Evolutionary conservation across 2,113 vertebrate genomes (phyloP), one percentile per base, ranked within the genome.

Genomic region (Catagonus wagneri): DNA sequence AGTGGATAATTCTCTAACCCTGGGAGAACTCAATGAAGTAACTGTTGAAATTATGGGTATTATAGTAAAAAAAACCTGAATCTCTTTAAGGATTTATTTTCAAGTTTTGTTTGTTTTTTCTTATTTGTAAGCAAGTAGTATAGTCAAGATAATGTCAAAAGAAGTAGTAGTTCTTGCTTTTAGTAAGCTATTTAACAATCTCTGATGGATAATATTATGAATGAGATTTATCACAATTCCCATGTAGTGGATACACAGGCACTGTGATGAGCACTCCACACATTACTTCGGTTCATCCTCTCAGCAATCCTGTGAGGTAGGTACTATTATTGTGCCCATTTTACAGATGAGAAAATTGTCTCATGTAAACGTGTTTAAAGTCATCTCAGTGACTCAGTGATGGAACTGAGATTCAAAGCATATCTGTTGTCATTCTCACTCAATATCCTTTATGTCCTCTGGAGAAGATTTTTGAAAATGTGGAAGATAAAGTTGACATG

Each of bases 341-440:
- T 93, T 65, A 81, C 19, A 95, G 27, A 69, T 75, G 52, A 84
- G 20, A 94, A 93, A 79, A 87, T 27, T 23, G 29, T 29, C 12
- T 65, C 65, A 68, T 79, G 9, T 52, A 50, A 50, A 72, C 1
- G 6, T 61, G 11, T 56, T 65, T 27, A 69, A 79, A 91, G 25
- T 86, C 44, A 69, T 79, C n/a, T 66, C 19, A 19, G 36, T 84
- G 71, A 94, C 14, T 97, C 52, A 29, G 58, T 14, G 7, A 7
- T 89, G 20, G 44, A 84, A 68, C 25, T 72, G 69, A 93, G 87
- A 89, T 72, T 58, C 52, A 39, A 74, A 25, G 23, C 17, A 71
- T 19, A 65, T 36, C n/a, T 11, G 3, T 68, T 39, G 22, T 16
- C 0, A 0, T 83, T 89, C 65, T 91, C 56, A 50, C 25, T 68